These are phyloP conservation scores for Epinotia brunnichana DNA, from an alignment of 2,888 invertebrate genomes.

Conservation along the genomic window DNA sequence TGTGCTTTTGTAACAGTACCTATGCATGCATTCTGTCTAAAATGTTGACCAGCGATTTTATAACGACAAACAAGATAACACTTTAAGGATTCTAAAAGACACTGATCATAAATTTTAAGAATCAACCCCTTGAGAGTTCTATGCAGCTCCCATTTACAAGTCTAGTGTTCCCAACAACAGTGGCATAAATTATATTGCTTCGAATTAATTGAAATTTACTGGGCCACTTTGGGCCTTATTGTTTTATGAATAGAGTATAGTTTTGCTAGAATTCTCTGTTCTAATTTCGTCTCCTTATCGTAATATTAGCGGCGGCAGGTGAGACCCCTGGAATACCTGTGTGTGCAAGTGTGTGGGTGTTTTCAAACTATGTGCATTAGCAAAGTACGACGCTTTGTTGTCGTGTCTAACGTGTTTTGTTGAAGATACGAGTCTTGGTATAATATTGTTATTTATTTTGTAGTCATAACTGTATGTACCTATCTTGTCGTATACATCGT, in stretches of 20 bases:
- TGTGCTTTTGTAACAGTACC: background rate
- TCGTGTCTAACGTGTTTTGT: constrained; percentile 32
- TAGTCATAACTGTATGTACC: background rate
- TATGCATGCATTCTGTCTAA: background rate
- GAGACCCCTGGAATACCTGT: constrained; percentile 35
- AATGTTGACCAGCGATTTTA: background rate
- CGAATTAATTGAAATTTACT: constrained; percentile 55
- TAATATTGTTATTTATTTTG: background rate
- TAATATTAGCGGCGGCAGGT: constrained; percentile 43
- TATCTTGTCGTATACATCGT: too few species aligned
- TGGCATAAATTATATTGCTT: constrained; percentile 59
- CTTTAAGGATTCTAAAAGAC: constrained; percentile 21
- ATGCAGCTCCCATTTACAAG: constrained; percentile 37
- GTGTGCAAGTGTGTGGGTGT: constrained; percentile 31
- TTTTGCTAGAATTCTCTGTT: constrained; percentile 47
- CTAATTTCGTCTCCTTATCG: constrained; percentile 44
- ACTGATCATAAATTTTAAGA: constrained; percentile 32
- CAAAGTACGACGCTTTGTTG: constrained; percentile 29
- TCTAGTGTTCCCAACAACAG: constrained; percentile 58
- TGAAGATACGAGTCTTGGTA: constrained; percentile 16
- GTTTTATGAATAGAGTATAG: constrained; percentile 43
- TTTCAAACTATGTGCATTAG: constrained; percentile 44
- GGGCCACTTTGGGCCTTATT: constrained; percentile 49
- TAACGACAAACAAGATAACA: constrained; percentile 5
- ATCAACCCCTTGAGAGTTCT: constrained; percentile 34